phyloP scores from a whole-genome alignment of 1,140 invertebrate genomes.

The Neodiprion fabricii region DNA sequence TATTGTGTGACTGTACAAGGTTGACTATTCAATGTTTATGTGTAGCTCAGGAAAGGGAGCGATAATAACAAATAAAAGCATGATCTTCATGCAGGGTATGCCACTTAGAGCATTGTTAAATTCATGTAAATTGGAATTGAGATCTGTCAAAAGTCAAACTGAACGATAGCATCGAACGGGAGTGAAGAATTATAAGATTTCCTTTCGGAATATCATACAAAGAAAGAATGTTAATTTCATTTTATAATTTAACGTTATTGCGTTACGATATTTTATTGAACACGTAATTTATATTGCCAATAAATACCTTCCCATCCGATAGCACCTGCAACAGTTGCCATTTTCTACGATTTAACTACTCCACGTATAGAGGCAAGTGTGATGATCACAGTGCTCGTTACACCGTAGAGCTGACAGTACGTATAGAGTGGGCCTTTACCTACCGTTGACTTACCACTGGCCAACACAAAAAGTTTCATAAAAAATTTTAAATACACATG shows the following conservation, averaged over 20 bases:
- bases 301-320: conserved; percentile 32
- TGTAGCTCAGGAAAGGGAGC: not conserved
- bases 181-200: not conserved
- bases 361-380: no score
- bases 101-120: no score
- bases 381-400: no score
- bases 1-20: not conserved
- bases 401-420: no score
- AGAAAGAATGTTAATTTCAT: not conserved
- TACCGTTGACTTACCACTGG: no score
- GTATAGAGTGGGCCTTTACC: no score
- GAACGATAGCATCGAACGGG: not conserved
- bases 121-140: not conserved
- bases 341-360: conserved; percentile 4
- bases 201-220: not conserved
- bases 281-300: not conserved
- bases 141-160: not conserved
- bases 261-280: not conserved
- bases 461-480: no score
- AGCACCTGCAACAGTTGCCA: conserved; percentile 16
- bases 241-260: not conserved
- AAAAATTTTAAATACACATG: no score
- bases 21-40: not conserved
- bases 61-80: not conserved
- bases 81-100: no score